Percentiles rank a stretch among this genome's conserved stretches.
phyloP scores from a whole-genome alignment of 2,797 vertebrate genomes.

The Eupleurogrammus muticus region DNA sequence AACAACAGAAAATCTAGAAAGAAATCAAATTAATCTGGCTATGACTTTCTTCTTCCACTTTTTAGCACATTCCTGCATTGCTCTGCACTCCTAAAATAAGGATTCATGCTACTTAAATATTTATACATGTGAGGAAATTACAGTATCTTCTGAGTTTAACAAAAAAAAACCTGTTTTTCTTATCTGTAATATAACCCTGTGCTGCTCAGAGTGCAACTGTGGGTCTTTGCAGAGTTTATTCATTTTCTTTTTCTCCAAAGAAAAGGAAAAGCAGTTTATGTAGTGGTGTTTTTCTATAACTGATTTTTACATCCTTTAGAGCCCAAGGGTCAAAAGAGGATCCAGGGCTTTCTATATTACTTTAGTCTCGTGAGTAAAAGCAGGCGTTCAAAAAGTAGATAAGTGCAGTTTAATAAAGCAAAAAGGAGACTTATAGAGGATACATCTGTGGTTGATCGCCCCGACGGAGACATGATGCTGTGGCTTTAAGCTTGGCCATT shows the following conservation, averaged over 20 bases:
- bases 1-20: not conserved
- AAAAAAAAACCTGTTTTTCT: constrained; percentile 58
- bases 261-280: constrained; percentile 21
- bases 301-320: constrained; percentile 14
- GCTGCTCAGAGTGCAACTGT: not conserved
- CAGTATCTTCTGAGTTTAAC: constrained; percentile 52
- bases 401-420: constrained; percentile 63
- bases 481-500: constrained; percentile 44
- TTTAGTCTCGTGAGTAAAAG: constrained; percentile 48
- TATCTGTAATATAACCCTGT: not conserved
- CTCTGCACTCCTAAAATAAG: constrained; percentile 69
- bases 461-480: constrained; percentile 51
- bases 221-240: constrained; percentile 12
- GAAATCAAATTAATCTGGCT: not conserved
- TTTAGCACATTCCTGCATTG: constrained; percentile 31
- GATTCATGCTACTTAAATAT: constrained; percentile 80
- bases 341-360: constrained; percentile 14
- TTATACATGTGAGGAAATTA: constrained; percentile 70
- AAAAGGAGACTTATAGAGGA: constrained; percentile 54
- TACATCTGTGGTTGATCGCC: constrained; percentile 44
- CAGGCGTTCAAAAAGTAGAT: constrained; percentile 52
- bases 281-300: constrained; percentile 23
- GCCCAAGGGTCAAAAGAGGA: constrained; percentile 1
- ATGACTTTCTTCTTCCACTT: constrained; percentile 24
- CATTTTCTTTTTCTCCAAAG: not conserved